Conservation (phyloP, 2,113 vertebrate species). For the Grammomys surdaster region DNA sequence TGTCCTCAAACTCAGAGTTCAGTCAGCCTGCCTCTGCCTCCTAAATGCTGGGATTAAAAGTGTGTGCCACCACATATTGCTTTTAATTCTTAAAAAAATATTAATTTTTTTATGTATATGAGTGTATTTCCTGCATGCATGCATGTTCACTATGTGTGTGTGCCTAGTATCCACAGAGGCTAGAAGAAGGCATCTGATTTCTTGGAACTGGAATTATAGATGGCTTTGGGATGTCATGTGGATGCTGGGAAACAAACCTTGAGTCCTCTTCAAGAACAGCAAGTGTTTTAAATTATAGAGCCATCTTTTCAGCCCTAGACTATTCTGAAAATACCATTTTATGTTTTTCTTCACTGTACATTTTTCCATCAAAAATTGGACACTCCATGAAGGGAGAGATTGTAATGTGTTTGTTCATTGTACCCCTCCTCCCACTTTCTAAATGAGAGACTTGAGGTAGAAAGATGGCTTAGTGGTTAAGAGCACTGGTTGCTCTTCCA, state of each 20-base stretch:
- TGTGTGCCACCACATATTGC: not conserved
- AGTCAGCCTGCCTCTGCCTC: not conserved
- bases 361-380: not conserved
- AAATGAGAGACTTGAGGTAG: not conserved
- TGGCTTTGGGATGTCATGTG: not conserved
- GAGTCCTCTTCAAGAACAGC: not conserved
- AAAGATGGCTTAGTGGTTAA: not conserved
- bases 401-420: not conserved
- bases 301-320: not conserved
- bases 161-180: not conserved
- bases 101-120: not conserved
- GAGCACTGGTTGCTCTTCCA: not conserved
- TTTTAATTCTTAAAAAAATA: not conserved
- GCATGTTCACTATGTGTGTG: not conserved
- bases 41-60: not conserved
- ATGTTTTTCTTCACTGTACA: not conserved
- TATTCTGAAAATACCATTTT: not conserved
- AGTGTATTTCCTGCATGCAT: not conserved
- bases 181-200: not conserved
- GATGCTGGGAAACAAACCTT: not conserved
- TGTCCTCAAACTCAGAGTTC: not conserved
- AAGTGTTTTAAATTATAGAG: not conserved
- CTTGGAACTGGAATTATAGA: not conserved
- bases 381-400: not conserved
- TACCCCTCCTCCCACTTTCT: not conserved